phyloP scores from a whole-genome alignment of 2,113 vertebrate species.

The Atrichornis clamosus region DNA sequence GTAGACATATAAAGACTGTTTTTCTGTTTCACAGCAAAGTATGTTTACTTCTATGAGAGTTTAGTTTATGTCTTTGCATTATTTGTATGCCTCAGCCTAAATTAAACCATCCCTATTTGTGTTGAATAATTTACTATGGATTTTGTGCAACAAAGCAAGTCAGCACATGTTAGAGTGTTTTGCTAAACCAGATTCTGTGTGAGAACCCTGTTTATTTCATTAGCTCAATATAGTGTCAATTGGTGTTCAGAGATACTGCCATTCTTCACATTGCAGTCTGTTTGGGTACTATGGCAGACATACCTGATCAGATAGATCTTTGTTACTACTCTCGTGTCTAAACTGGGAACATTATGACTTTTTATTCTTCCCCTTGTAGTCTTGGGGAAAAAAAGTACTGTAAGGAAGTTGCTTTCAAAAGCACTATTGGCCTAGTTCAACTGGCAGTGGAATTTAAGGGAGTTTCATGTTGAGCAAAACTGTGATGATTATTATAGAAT shows the following conservation, averaged over 20 bases:
- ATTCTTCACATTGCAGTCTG: background rate
- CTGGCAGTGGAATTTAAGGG: background rate
- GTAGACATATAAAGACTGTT: background rate
- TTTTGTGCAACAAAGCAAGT: background rate
- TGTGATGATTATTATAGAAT: background rate
- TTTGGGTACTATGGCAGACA: background rate
- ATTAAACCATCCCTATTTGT: background rate
- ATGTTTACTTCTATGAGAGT: background rate
- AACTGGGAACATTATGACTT: background rate
- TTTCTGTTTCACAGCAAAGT: background rate
- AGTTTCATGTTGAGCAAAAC: constrained; percentile 31
- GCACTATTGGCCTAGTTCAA: background rate
- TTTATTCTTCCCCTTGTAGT: background rate
- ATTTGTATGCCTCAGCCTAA: background rate
- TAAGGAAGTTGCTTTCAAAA: constrained; percentile 18
- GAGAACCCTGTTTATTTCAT: background rate
- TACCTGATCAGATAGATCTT: background rate
- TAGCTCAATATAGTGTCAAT: background rate
- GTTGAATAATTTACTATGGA: background rate
- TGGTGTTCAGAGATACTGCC: background rate
- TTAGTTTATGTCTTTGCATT: background rate
- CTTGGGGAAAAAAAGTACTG: background rate
- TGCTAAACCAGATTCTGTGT: background rate
- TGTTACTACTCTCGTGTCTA: background rate
- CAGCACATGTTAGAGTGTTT: background rate